Evolutionary conservation across 2,888 invertebrate genomes (phyloP).

Genomic region (Tinea trinotella): DNA sequence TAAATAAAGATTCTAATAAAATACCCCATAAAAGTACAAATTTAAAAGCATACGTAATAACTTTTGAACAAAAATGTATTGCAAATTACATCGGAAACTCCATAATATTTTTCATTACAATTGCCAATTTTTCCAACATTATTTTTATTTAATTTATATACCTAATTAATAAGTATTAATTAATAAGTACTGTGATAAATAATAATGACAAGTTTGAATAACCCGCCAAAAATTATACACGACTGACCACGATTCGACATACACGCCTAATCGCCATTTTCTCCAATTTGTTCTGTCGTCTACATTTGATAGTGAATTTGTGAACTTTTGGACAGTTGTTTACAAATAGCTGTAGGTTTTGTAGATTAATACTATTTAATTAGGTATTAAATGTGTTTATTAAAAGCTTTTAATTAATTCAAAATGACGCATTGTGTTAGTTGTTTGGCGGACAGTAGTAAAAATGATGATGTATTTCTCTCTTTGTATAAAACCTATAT

Average conservation of each 20-base stretch:
- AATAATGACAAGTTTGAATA: too few species aligned
- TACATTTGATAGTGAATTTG: background rate
- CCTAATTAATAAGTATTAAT: background rate
- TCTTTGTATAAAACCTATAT: slow-evolving; percentile 21
- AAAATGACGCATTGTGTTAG: slow-evolving; percentile 19
- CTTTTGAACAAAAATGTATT: too few species aligned
- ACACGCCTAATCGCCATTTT: background rate
- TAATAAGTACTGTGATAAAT: background rate
- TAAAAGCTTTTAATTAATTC: background rate
- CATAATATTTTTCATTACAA: too few species aligned
- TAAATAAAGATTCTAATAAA: too few species aligned
- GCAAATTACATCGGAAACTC: too few species aligned
- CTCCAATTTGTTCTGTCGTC: background rate
- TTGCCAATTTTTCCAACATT: too few species aligned
- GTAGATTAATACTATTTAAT: background rate
- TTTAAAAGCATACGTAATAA: too few species aligned
- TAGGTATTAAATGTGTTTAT: slow-evolving; percentile 5
- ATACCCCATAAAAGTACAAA: too few species aligned
- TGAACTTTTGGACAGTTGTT: background rate
- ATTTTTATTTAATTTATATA: background rate
- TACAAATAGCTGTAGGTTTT: background rate
- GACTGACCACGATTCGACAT: background rate
- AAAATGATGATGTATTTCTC: background rate
- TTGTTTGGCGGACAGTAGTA: slow-evolving; percentile 6
- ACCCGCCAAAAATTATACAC: background rate